Evolutionary conservation across 2,113 vertebrate genomes (phyloP).

Genomic region (Gavialis gangeticus): DNA sequence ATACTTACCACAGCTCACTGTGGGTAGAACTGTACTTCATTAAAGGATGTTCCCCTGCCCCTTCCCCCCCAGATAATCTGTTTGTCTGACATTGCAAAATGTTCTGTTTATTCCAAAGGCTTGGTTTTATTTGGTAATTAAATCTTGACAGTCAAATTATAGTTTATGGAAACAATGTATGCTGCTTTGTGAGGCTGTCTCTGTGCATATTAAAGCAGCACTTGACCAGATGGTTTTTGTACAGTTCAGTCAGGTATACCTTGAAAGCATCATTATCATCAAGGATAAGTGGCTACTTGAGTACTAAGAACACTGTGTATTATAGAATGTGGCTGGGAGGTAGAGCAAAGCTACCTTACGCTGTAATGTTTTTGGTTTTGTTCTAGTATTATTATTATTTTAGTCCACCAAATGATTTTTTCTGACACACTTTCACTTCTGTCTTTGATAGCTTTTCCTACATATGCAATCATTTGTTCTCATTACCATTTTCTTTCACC

Average conservation of each 20-base stretch:
- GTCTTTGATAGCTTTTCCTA: not conserved
- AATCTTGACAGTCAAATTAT: slow-evolving; percentile 13
- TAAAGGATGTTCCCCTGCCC: not conserved
- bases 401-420: not conserved
- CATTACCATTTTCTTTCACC: not conserved
- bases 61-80: not conserved
- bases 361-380: slow-evolving; percentile 13
- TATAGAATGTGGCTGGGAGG: not conserved
- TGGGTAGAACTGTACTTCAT: not conserved
- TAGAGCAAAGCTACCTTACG: slow-evolving; percentile 18
- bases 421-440: not conserved
- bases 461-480: not conserved
- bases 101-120: not conserved
- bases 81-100: not conserved
- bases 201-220: not conserved
- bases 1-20: not conserved
- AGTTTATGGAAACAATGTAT: slow-evolving; percentile 1
- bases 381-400: slow-evolving; percentile 17
- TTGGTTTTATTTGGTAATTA: slow-evolving; percentile 11
- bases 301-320: not conserved
- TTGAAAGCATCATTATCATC: slow-evolving; percentile 30
- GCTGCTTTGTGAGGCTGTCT: not conserved
- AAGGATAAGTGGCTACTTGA: slow-evolving; percentile 40
- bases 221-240: slow-evolving; percentile 46
- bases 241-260: slow-evolving; percentile 43